Evolutionary conservation across 2,888 invertebrate species (phyloP).

Genomic region (Itoplectis maculator): DNA sequence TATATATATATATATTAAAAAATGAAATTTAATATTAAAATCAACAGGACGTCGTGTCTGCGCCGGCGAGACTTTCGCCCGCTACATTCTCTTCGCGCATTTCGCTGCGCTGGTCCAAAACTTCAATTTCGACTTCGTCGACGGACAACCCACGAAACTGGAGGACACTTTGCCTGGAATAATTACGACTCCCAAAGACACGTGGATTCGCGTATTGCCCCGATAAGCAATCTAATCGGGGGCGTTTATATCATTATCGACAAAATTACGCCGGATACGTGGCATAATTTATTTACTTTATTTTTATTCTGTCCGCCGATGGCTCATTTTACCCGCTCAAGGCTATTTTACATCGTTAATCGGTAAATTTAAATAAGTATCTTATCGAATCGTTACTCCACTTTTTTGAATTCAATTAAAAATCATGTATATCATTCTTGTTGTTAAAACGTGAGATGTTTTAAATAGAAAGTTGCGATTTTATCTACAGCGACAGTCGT

Average conservation of each 20-base stretch:
- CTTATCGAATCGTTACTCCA: not conserved
- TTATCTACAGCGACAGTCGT: not conserved
- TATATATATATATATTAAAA: too few species aligned
- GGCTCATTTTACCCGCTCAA: too few species aligned
- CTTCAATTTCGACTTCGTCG: conserved; percentile 86
- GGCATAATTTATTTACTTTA: not conserved
- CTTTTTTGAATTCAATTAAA: not conserved
- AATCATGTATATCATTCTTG: not conserved
- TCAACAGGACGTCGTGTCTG: conserved; percentile 88
- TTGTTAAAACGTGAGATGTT: too few species aligned
- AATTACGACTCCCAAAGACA: conserved; percentile 86
- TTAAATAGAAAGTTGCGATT: not conserved
- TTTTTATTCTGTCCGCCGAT: not conserved
- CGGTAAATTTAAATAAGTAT: not conserved
- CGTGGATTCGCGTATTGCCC: conserved; percentile 86
- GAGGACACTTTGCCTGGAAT: conserved; percentile 85
- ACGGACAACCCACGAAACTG: conserved; percentile 85
- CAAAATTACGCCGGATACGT: not conserved
- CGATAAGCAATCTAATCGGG: conserved; percentile 71
- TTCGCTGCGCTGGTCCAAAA: conserved; percentile 88
- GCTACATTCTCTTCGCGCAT: conserved; percentile 88
- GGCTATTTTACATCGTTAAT: not conserved
- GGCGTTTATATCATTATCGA: not conserved
- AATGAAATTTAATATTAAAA: not conserved
- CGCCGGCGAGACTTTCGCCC: conserved; percentile 90